Evolutionary conservation across 2,113 vertebrate genomes (phyloP), one percentile per base, ranked within the genome.

Genomic region (Podarcis cretensis): DNA sequence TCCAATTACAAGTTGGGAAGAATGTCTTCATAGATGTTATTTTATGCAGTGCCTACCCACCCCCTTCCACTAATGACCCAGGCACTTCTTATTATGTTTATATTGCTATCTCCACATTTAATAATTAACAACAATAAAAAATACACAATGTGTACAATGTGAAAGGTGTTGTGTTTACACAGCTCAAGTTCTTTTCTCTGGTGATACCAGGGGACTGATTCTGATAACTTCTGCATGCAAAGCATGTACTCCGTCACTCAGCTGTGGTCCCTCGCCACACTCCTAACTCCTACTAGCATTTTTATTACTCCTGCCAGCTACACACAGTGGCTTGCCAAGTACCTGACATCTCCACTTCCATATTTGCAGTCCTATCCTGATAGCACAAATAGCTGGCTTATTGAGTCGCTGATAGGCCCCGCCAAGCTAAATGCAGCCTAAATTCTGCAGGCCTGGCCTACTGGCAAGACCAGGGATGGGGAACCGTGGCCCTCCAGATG

Each of bases 21-120:
- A 95, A 95, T 90, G 88, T 81, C 88, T 94, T 96, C 94, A 95
- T 94, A 92, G 95, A 93, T 93, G 90, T 89, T 95, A 94, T 90
- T 90, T 92, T 54, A 48, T 94, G 89, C 90, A 92, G 92, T 94
- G 93, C 93, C 92, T 94, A 88, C n/a, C 92, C 91, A 81, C 88
- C 84, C 79, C 25, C 75, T 66, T 84, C 27, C 65, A 92, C 85
- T 83, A 90, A 94, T 87, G 79, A 69, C 43, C 21, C 82, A 94
- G 90, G 80, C n/a, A 71, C 79, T 93, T 87, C 88, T 57, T 95
- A 90, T 37, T 95, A 91, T 91, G 86, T 84, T 57, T 23, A 65
- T 63, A 63, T 20, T 35, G 69, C 87, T 91, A 84, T 90, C 85
- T 93, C 94, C 76, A 57, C 54, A 91, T 20, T 90, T 83, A 20